Evolutionary conservation across 2,888 invertebrate species (phyloP).

Genomic region (Eupithecia abbreviata): DNA sequence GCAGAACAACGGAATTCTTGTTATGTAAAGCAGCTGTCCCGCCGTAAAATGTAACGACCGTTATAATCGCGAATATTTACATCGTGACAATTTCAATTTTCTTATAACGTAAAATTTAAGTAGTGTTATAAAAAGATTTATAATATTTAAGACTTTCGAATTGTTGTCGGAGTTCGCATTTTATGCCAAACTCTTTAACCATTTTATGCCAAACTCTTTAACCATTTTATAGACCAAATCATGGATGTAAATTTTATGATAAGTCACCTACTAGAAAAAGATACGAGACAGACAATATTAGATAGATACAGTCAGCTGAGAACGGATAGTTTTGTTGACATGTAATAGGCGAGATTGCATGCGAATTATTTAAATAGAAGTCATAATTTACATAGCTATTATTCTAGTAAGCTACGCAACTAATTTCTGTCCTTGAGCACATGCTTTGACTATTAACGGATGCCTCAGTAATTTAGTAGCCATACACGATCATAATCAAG

Average conservation of each 20-base stretch:
- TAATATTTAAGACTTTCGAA: neutral
- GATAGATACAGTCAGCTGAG: neutral
- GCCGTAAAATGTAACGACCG: conserved; percentile 30
- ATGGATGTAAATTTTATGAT: neutral
- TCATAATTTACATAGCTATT: neutral
- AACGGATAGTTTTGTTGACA: neutral
- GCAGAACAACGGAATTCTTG: conserved; percentile 15
- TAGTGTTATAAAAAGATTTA: conserved; percentile 4
- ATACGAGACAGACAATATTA: neutral
- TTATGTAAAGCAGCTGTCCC: conserved; percentile 37
- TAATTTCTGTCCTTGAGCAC: neutral
- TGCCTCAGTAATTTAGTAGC: conserved; percentile 10
- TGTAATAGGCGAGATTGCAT: neutral
- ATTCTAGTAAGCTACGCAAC: neutral
- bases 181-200: neutral
- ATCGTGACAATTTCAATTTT: conserved; percentile 7
- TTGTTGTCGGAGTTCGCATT: neutral
- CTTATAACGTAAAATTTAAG: conserved; percentile 14
- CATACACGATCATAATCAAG: conserved; percentile 25
- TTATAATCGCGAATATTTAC: conserved; percentile 32
- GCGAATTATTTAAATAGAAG: neutral
- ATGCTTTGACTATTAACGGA: conserved; percentile 4
- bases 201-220: neutral
- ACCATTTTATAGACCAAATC: neutral
- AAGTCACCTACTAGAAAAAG: neutral